phyloP scores from a whole-genome alignment of 2,888 invertebrate genomes.

The Spisula solida region DNA sequence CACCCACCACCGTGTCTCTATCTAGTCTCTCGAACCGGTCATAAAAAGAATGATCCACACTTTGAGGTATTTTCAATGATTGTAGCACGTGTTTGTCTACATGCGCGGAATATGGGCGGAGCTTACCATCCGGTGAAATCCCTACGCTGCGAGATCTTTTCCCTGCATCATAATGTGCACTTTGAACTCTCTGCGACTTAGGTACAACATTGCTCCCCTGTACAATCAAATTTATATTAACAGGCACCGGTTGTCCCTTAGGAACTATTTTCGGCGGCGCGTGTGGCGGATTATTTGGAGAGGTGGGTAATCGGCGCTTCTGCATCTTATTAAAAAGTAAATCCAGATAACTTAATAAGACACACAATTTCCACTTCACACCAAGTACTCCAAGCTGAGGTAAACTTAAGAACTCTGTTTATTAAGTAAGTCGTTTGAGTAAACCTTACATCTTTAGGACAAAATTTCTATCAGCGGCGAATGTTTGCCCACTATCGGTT shows the following conservation, averaged over 20 bases:
- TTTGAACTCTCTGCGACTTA: conserved; percentile 28
- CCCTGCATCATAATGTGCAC: conserved; percentile 27
- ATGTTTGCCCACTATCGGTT: neutral
- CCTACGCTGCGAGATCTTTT: neutral
- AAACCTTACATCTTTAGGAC: neutral
- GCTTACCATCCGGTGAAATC: neutral
- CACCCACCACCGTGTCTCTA: conserved; percentile 58
- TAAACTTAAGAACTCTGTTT: neutral
- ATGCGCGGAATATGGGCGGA: conserved; percentile 44
- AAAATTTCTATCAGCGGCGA: neutral
- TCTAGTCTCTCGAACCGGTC: conserved; percentile 66
- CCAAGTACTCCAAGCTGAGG: neutral
- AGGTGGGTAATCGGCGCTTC: conserved; percentile 52
- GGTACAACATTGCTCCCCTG: conserved; percentile 38
- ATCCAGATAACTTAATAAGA: neutral
- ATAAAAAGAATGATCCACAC: conserved; percentile 67
- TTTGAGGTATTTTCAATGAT: conserved; percentile 48
- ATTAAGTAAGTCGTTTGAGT: neutral
- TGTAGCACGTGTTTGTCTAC: conserved; percentile 62
- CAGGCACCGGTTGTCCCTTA: conserved; percentile 62
- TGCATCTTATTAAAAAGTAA: conserved; percentile 49
- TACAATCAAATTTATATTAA: conserved; percentile 62
- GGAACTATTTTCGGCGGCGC: conserved; percentile 54
- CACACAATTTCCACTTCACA: neutral
- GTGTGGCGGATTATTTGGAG: conserved; percentile 67